Evolutionary conservation across 2,113 vertebrate genomes (phyloP).

Genomic region (Cyprinodon brontotheroides): DNA sequence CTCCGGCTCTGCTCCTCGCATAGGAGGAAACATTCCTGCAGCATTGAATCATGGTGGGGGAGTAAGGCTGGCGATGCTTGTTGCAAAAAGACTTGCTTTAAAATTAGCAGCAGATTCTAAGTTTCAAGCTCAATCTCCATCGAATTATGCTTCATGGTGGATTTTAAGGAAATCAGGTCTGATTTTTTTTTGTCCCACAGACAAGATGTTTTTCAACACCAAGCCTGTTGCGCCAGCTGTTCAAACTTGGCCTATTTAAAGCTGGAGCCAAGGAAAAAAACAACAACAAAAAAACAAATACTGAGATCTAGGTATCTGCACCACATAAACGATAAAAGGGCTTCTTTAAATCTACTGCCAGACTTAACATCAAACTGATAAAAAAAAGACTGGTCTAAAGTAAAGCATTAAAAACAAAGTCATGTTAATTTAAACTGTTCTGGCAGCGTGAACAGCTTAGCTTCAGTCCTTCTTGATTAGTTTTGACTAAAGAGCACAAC

Average conservation of each 20-base stretch:
- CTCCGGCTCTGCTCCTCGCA: constrained; percentile 65
- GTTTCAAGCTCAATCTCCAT: background rate
- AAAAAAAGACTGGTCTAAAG: background rate
- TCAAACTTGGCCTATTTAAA: constrained; percentile 5
- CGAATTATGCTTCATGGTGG: constrained; percentile 8
- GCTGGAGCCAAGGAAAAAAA: background rate
- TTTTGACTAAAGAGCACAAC: background rate
- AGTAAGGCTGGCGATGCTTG: constrained; percentile 50
- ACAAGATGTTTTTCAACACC: background rate
- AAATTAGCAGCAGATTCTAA: constrained; percentile 2
- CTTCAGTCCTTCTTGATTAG: constrained; percentile 1
- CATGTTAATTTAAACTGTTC: background rate
- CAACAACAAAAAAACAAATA: background rate
- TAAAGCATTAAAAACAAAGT: background rate
- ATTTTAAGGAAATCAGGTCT: background rate
- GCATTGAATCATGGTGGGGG: constrained; percentile 60
- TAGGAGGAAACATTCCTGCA: constrained; percentile 69
- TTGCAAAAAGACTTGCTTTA: constrained; percentile 24
- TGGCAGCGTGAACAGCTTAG: background rate
- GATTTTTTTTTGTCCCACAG: background rate
- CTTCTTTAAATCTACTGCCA: background rate
- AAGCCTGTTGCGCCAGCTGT: constrained; percentile 4
- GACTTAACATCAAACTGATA: background rate
- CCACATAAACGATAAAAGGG: background rate
- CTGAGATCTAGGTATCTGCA: background rate